A percentile compares a stretch with the other conserved stretches of the same genome.
These are phyloP conservation scores for Echeneis naucrates DNA, from an alignment of 2,797 vertebrate genomes.

Conservation along the genomic window DNA sequence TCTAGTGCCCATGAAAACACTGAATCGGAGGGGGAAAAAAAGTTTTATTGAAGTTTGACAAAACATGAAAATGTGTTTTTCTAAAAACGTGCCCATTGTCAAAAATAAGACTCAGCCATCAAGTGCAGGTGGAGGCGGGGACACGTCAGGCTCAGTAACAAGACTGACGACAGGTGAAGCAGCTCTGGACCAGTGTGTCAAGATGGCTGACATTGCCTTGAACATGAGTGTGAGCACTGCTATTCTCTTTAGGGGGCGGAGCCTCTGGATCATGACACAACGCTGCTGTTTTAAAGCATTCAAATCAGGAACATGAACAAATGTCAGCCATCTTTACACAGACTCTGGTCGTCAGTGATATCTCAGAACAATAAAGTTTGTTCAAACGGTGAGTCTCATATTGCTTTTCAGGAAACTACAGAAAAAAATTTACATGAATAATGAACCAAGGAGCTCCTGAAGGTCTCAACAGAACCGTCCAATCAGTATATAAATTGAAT, in stretches of 20 bases:
- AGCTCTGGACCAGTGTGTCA: too few species aligned
- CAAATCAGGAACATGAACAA: too few species aligned
- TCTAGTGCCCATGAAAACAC: too few species aligned
- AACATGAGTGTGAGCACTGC: too few species aligned
- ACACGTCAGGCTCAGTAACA: background rate
- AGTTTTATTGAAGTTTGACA: constrained; percentile 31
- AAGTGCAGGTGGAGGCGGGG: background rate
- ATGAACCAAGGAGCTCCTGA: background rate
- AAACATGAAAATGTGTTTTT: constrained; percentile 4
- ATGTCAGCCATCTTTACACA: too few species aligned
- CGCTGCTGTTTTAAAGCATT: too few species aligned
- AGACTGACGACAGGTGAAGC: too few species aligned
- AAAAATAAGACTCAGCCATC: background rate
- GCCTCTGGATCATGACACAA: too few species aligned
- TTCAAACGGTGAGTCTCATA: background rate
- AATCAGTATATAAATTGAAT: background rate
- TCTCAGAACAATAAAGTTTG: constrained; percentile 16
- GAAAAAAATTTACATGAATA: background rate
- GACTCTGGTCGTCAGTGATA: too few species aligned
- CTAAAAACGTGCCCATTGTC: constrained; percentile 12
- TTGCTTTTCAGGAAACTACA: constrained; percentile 14
- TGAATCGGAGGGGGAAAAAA: background rate
- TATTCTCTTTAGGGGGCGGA: too few species aligned
- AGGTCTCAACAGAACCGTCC: background rate
- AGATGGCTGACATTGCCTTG: too few species aligned